These are phyloP conservation scores for Lycopodina hypogea DNA, from an alignment of 37 sponge, comb jelly and placozoan species.

Conservation along the genomic window DNA sequence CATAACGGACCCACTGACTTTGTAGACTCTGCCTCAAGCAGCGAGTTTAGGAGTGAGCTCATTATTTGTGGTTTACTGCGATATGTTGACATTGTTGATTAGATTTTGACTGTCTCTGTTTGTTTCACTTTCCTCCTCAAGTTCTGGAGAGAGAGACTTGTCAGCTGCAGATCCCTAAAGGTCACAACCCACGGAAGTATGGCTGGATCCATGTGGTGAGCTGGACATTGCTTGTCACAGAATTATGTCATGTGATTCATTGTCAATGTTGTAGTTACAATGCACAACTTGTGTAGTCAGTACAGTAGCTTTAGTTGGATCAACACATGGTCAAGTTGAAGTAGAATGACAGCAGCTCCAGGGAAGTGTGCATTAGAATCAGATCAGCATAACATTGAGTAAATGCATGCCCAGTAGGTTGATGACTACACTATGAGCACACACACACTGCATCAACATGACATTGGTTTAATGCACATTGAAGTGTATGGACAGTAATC, in stretches of 20 bases:
- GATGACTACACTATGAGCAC: too few species aligned
- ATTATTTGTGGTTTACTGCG: neutral
- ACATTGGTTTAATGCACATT: too few species aligned
- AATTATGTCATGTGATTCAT: neutral
- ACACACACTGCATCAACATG: too few species aligned
- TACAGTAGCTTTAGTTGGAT: neutral
- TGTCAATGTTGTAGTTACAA: neutral
- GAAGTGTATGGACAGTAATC: too few species aligned
- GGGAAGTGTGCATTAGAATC: too few species aligned
- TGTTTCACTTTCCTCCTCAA: neutral
- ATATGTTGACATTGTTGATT: neutral
- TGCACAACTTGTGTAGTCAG: neutral
- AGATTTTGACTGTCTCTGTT: neutral
- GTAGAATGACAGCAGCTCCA: too few species aligned
- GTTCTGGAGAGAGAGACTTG: slow-evolving; percentile 51
- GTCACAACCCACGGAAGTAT: slow-evolving; percentile 61
- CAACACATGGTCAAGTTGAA: too few species aligned
- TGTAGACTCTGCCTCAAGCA: neutral
- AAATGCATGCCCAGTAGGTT: too few species aligned
- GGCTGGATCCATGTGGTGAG: slow-evolving; percentile 85
- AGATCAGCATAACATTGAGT: too few species aligned
- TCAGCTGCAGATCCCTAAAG: slow-evolving; percentile 57
- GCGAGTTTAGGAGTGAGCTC: neutral
- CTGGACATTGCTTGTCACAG: neutral
- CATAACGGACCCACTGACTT: slow-evolving; percentile 46